These are phyloP conservation scores for Nebria brevicollis DNA, from an alignment of 2,888 invertebrate genomes.

Conservation along the genomic window DNA sequence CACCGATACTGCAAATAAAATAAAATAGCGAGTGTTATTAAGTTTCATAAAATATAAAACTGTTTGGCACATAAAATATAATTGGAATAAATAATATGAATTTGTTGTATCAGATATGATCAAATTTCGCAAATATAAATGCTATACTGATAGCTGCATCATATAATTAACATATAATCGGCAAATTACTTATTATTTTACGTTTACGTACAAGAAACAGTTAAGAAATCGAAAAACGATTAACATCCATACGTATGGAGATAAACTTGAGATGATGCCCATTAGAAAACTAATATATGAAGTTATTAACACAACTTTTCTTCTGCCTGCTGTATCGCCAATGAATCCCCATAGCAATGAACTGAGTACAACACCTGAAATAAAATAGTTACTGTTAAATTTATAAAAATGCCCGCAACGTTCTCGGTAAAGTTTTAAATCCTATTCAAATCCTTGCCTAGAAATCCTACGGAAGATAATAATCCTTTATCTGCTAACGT, in stretches of 20 bases:
- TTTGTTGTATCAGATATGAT: too few relatives aligned
- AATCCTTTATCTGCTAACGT: slow-evolving; percentile 71
- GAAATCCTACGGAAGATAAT: slow-evolving; percentile 72
- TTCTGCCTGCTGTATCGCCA: slow-evolving; percentile 67
- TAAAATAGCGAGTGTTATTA: neutral
- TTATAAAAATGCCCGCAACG: neutral
- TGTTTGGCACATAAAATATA: too few relatives aligned
- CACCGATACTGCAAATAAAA: slow-evolving; percentile 58
- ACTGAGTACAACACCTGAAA: slow-evolving; percentile 68
- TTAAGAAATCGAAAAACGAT: slow-evolving; percentile 66
- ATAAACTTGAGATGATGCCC: slow-evolving; percentile 65
- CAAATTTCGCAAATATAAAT: too few relatives aligned
- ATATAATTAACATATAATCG: too few relatives aligned
- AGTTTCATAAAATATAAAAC: too few relatives aligned
- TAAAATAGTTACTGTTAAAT: neutral
- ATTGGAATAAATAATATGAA: too few relatives aligned
- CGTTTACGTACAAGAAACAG: slow-evolving; percentile 65
- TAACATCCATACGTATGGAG: slow-evolving; percentile 65
- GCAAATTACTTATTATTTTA: neutral
- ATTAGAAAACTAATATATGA: slow-evolving; percentile 63
- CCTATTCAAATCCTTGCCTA: slow-evolving; percentile 63
- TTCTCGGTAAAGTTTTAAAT: neutral
- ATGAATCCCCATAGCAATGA: slow-evolving; percentile 71
- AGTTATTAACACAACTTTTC: slow-evolving; percentile 64
- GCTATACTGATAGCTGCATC: too few relatives aligned